Percentiles rank a stretch among this genome's conserved stretches.
Conservation (phyloP, 2,113 vertebrate species). For the Bucco capensis region DNA sequence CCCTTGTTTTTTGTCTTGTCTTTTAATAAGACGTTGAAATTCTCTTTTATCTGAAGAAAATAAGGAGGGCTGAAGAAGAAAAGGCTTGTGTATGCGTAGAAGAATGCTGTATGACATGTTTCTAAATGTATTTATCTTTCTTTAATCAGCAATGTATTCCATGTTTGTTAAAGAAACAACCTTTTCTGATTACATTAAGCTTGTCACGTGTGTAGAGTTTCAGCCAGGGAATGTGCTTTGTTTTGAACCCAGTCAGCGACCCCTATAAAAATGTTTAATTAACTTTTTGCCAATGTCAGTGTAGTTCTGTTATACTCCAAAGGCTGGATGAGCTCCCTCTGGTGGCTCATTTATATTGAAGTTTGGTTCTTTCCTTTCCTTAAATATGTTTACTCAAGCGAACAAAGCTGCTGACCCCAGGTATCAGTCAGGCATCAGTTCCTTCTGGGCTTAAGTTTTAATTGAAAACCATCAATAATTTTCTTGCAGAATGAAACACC, state of each 20-base stretch:
- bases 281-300: neutral
- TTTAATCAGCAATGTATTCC: neutral
- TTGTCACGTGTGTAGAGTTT: neutral
- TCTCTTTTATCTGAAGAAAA: neutral
- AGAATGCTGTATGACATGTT: neutral
- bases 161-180: neutral
- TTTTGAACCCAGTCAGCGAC: neutral
- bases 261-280: constrained; percentile 38
- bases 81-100: neutral
- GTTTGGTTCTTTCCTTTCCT: neutral
- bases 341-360: neutral
- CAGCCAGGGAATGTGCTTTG: neutral
- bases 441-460: neutral
- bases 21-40: neutral
- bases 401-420: neutral
- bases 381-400: neutral
- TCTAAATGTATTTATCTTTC: neutral
- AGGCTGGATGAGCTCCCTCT: constrained; percentile 24
- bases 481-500: neutral
- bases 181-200: neutral
- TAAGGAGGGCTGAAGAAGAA: neutral
- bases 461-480: constrained; percentile 22
- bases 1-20: neutral
- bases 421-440: neutral
- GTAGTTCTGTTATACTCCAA: neutral